Evolutionary conservation across 2,888 invertebrate genomes (phyloP), one percentile per base, ranked within the genome.

Genomic region (Oscheius sp.): DNA sequence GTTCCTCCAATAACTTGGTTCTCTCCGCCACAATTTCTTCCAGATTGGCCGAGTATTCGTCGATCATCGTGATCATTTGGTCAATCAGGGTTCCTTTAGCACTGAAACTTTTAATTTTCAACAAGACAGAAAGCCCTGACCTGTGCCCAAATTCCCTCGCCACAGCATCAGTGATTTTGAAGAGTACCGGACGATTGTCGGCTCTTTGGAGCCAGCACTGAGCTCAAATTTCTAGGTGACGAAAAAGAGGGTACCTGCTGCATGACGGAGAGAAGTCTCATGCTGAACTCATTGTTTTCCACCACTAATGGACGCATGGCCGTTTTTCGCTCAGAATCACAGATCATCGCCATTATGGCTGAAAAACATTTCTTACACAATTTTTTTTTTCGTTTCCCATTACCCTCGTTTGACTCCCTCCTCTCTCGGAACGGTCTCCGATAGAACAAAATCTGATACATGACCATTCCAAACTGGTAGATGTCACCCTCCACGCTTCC

Each of bases 1-100:
- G 70, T 37, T 76, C 71, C 66, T 84, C 81, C 11, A 84, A 68
- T 35, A 79, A 79, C 63, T 77, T 60, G 7, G 82, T 82, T 70
- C 84, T 60, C 62, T 81, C 79, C 13, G 82, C 78, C 1, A 84
- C 84, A 66, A 84, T 81, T 65, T 82, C 73, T 51, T 84, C 82
- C 59, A 84, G 58, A 71, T 84, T 80, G 1, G 79, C 81, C 29
- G 81, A 81, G 71, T 84, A 84, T 68, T 84, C 84, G 60, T 84
- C 84, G 33, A 84, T 79, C 84, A 84, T 84, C 32, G 78, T 76
- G 2, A 84, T 84, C 84, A 84, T 82, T 60, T 81, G 81, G 70
- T 84, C 84, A 35, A 84, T 82, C 2, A 84, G 74, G 1, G 82
- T 80, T 53, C 82, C 82, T 78, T 81, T 81, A 0, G 74, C 79